Evolutionary conservation across 2,797 vertebrate genomes (phyloP).

Genomic region (Gallinago nigripennis): DNA sequence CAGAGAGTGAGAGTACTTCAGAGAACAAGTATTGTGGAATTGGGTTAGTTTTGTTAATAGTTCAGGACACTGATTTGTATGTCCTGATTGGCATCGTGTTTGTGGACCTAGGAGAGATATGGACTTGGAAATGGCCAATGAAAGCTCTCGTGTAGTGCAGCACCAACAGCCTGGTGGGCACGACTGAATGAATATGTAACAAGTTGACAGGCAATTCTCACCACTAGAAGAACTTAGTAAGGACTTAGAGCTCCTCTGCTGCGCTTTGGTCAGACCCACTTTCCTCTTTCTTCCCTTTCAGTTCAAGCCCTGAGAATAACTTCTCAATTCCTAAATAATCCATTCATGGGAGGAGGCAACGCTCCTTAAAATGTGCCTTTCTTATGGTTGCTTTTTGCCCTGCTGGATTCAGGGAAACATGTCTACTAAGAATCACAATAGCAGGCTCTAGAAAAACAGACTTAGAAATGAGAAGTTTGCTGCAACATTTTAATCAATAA

Average conservation of each 20-base stretch:
- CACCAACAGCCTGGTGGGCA: background rate
- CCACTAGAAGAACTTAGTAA: background rate
- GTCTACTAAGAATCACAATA: background rate
- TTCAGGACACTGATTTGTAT: background rate
- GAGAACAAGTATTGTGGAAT: background rate
- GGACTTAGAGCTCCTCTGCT: background rate
- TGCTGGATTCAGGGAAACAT: background rate
- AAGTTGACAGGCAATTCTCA: background rate
- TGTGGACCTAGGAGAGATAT: background rate
- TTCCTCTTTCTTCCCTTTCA: background rate
- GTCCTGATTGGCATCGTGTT: accelerated
- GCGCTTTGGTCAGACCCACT: background rate
- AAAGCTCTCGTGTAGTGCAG: background rate
- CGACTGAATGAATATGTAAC: background rate
- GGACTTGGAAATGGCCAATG: background rate
- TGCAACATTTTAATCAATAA: background rate
- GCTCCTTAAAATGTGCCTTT: background rate
- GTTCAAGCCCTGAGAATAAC: background rate
- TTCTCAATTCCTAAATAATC: background rate
- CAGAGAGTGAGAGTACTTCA: background rate
- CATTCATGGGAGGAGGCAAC: background rate
- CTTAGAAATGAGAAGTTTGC: background rate
- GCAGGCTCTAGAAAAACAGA: background rate
- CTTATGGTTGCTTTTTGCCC: background rate
- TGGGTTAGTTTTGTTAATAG: background rate